These are phyloP conservation scores for Sinotaia quadrata DNA, from an alignment of 2,888 invertebrate genomes.

Conservation along the genomic window DNA sequence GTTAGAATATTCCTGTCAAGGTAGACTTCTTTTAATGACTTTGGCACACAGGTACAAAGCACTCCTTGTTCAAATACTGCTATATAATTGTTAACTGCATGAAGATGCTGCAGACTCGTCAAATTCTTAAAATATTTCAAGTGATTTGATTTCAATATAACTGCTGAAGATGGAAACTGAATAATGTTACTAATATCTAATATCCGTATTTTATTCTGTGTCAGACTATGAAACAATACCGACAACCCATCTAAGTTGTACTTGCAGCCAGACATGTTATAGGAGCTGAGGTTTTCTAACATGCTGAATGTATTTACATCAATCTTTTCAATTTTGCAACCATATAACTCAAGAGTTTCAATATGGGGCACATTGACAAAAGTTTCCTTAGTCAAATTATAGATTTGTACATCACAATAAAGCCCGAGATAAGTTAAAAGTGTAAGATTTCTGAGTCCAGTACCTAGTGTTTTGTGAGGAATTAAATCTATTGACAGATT, in stretches of 20 bases:
- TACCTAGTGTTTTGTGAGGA: neutral
- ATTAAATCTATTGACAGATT: conserved; percentile 21
- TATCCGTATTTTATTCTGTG: neutral
- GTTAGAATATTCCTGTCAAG: neutral
- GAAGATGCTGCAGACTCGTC: neutral
- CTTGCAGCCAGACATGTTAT: neutral
- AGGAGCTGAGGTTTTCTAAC: neutral
- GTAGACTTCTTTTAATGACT: neutral
- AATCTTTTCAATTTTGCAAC: neutral
- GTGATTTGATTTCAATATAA: neutral
- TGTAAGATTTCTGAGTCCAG: neutral
- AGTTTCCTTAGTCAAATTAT: neutral
- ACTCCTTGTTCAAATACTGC: neutral
- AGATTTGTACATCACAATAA: neutral
- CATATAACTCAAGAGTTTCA: neutral
- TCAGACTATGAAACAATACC: neutral
- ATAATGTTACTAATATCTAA: neutral
- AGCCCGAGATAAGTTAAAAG: conserved; percentile 1
- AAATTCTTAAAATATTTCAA: neutral
- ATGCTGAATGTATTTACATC: neutral
- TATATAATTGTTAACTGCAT: neutral
- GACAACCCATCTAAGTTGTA: neutral
- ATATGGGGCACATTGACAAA: neutral
- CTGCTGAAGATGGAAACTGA: neutral
- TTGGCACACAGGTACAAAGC: neutral